Percentiles rank a stretch among this genome's conserved stretches.
These are phyloP conservation scores for Cuculus canorus DNA, from an alignment of 2,797 vertebrate species.

Conservation along the genomic window DNA sequence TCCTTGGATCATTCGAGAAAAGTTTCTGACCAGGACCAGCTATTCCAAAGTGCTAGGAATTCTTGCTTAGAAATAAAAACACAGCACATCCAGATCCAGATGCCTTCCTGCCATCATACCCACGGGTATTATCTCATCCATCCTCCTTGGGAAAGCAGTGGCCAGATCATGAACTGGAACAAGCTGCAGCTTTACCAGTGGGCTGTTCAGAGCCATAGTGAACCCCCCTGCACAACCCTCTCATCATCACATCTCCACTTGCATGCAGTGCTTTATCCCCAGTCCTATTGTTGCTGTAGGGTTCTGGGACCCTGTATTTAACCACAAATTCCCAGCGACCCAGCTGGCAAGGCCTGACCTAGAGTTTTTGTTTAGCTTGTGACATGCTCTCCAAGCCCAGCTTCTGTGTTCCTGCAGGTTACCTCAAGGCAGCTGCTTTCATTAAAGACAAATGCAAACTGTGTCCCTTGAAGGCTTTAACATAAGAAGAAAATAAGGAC, in stretches of 20 bases:
- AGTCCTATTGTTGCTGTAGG: not conserved
- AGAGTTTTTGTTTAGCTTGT: not conserved
- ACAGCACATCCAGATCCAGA: not conserved
- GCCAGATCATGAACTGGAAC: not conserved
- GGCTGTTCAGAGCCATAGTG: not conserved
- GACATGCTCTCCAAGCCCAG: not conserved
- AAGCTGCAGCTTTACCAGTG: not conserved
- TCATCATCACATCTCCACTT: not conserved
- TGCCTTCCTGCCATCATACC: not conserved
- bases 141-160: not conserved
- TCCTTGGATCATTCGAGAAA: not conserved
- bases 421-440: not conserved
- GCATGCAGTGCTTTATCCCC: not conserved
- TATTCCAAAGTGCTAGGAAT: not conserved
- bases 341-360: not conserved
- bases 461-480: not conserved
- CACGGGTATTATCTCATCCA: not conserved
- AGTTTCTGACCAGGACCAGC: not conserved
- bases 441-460: conserved; percentile 29
- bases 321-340: not conserved
- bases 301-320: not conserved
- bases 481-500: not conserved
- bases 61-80: not conserved
- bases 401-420: not conserved
- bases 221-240: not conserved